phyloP scores from a whole-genome alignment of 2,113 vertebrate species.

The Caracal caracal region DNA sequence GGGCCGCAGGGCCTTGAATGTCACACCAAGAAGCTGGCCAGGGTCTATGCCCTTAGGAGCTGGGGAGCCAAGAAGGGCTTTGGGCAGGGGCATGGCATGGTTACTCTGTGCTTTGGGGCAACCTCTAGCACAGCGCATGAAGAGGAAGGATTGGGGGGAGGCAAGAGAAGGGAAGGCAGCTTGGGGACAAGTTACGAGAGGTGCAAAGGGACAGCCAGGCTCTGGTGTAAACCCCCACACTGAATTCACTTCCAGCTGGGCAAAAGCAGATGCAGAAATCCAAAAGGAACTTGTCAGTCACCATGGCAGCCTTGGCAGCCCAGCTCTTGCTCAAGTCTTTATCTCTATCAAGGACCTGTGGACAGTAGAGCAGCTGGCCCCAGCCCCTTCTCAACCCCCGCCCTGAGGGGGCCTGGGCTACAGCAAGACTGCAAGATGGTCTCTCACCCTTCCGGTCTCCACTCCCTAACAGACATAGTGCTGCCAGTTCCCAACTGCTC shows the following conservation, averaged over 20 bases:
- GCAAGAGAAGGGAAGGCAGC: background rate
- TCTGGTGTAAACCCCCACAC: background rate
- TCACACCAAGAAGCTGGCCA: background rate
- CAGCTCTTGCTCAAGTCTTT: background rate
- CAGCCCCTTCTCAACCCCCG: background rate
- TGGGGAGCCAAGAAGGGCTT: background rate
- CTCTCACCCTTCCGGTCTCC: background rate
- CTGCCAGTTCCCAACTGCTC: background rate
- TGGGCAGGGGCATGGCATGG: background rate
- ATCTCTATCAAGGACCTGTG: background rate
- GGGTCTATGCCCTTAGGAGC: background rate
- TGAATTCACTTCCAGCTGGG: background rate
- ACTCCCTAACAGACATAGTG: background rate
- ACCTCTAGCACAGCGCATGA: background rate
- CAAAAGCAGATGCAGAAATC: conserved; percentile 6
- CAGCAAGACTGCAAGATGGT: background rate
- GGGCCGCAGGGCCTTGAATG: background rate
- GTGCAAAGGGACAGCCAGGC: background rate
- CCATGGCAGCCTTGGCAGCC: background rate
- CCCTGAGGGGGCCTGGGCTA: background rate
- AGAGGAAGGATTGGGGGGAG: background rate
- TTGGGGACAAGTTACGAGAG: background rate
- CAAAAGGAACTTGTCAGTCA: background rate
- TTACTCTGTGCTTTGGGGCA: background rate
- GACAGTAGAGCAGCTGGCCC: background rate